phyloP scores from a whole-genome alignment of 2,888 invertebrate genomes.

The Caenorhabditis angaria region DNA sequence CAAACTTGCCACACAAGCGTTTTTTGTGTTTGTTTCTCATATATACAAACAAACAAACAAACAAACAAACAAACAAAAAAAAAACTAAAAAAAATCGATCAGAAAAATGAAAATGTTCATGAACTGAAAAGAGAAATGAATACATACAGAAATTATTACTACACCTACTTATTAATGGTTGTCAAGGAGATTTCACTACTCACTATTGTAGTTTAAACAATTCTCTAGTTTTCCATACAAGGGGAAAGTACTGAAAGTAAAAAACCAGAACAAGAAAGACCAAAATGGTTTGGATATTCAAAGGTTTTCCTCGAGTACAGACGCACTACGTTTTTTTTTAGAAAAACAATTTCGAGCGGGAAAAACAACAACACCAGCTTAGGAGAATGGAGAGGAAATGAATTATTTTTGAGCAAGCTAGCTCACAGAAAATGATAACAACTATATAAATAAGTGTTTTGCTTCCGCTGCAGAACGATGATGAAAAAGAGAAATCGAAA shows the following conservation, averaged over 20 bases:
- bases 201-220: too few species aligned
- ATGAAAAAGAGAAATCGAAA: too few species aligned
- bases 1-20: neutral
- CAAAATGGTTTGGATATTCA: too few species aligned
- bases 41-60: neutral
- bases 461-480: neutral
- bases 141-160: neutral
- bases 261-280: neutral
- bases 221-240: neutral
- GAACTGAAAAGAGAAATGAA: neutral
- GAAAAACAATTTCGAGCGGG: too few species aligned
- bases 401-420: too few species aligned
- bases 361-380: too few species aligned
- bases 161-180: neutral
- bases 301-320: too few species aligned
- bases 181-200: neutral
- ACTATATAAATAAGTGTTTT: neutral
- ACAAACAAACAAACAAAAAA: neutral
- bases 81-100: neutral
- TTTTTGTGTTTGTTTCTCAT: neutral
- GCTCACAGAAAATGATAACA: neutral
- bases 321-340: too few species aligned
- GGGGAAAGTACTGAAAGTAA: neutral
- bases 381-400: too few species aligned
- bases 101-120: neutral